Percentiles rank a stretch among this genome's conserved stretches.
Evolutionary conservation across 2,113 vertebrate genomes (phyloP).

Genomic region (Columba livia): DNA sequence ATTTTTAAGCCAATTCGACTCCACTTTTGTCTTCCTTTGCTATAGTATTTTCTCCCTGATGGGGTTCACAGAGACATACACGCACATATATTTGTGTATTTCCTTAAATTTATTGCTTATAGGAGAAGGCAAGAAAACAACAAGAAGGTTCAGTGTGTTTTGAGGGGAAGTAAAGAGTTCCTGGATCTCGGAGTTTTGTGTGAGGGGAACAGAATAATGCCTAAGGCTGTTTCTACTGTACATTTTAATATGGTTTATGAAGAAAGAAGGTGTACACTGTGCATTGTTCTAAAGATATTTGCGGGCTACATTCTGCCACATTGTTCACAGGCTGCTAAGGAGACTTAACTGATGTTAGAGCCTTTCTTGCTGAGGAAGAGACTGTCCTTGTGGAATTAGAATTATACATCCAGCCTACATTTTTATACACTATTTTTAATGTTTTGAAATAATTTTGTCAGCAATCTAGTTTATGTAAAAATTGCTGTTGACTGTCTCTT

Average conservation of each 20-base stretch:
- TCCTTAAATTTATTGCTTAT: not conserved
- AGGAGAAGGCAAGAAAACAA: not conserved
- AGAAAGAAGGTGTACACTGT: not conserved
- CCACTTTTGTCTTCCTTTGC: not conserved
- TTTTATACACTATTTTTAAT: not conserved
- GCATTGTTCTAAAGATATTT: not conserved
- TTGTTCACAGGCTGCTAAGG: not conserved
- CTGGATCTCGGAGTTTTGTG: not conserved
- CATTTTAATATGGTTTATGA: not conserved
- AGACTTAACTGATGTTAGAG: fast-evolving
- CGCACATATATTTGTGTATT: not conserved
- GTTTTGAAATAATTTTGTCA: slow-evolving; percentile 6
- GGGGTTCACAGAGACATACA: not conserved
- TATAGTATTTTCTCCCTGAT: not conserved
- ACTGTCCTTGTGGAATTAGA: not conserved
- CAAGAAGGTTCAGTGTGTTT: not conserved
- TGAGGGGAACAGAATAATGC: not conserved
- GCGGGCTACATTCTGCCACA: not conserved
- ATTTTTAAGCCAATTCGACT: not conserved
- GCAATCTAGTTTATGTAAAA: not conserved
- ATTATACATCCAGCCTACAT: not conserved
- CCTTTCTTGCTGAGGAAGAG: not conserved
- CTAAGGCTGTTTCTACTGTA: not conserved
- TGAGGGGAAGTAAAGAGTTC: not conserved
- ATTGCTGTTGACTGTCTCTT: not conserved